phyloP scores from a whole-genome alignment of 2,888 invertebrate genomes.

The Oscheius sp. region DNA sequence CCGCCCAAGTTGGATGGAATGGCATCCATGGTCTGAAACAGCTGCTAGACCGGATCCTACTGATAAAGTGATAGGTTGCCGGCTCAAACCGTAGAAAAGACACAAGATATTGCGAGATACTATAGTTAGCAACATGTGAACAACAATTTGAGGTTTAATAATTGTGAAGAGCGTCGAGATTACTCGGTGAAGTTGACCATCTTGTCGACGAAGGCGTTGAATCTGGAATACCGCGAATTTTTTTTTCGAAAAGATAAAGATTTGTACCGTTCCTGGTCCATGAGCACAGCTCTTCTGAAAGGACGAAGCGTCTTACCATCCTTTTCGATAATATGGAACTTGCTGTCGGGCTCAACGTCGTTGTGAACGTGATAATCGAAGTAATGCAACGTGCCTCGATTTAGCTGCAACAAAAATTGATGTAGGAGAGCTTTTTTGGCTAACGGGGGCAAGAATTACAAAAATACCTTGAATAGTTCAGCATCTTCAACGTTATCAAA shows the following conservation, averaged over 20 bases:
- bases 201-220: not conserved
- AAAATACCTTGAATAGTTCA: conserved; percentile 53
- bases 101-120: too few species aligned
- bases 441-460: not conserved
- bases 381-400: conserved; percentile 43
- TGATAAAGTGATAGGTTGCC: too few species aligned
- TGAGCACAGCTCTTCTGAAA: conserved; percentile 59
- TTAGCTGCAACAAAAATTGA: conserved; percentile 34
- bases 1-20: conserved; percentile 14
- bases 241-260: not conserved
- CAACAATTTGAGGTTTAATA: not conserved
- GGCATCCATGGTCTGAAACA: conserved; percentile 4
- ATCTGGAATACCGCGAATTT: not conserved
- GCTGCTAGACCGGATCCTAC: too few species aligned
- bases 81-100: too few species aligned
- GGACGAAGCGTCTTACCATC: conserved; percentile 63
- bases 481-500: conserved; percentile 68
- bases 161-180: not conserved
- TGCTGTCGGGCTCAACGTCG: conserved; percentile 68
- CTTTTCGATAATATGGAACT: conserved; percentile 62
- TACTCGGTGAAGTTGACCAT: not conserved
- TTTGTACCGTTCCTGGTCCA: conserved; percentile 43
- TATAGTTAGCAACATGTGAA: too few species aligned
- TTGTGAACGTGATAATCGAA: conserved; percentile 69
- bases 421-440: not conserved